Base-by-base conservation (phyloP, 2,888 invertebrate species). In the Mongoloraphidia duomilia region DNA sequence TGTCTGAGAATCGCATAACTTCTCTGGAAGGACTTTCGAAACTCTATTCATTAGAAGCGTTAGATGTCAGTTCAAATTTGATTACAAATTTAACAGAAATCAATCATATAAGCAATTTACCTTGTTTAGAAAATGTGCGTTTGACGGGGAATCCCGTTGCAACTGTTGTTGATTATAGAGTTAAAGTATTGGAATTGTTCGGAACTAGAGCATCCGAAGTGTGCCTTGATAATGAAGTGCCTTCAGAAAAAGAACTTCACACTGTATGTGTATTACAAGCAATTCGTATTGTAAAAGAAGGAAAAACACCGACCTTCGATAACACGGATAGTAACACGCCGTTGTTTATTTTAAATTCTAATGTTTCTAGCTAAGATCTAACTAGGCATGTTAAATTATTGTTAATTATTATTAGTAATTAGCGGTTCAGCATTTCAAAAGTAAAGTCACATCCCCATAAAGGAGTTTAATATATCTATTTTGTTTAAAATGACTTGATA, bases 261-360 rank as follows among this genome's bases (percentile, higher is more conserved):
- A 94, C 90, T 3, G 92, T 94, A 0, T 80, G 90, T 38, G 86
- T 96, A 37, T 69, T 94, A 53, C 85, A 91, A 64, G 96, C 96
- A 1, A 72, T 95, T 52, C 77, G 86, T 57, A 77, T 82, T 43
- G 85, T 86, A 1, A 80, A 80, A 56, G 81, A 82, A 62, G 81
- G 82, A 6, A 80, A 78, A 60, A 74, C 75, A 1, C 77, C 78
- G 0, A 73, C 70, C 51, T 76, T 79, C 52, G 63, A 72, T 49
- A 65, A 74, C 26, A 72, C 71, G 17, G 76, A 71, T 5, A 75
- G 69, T 9, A 43, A 48, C 13, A 13, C 48, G n/a, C 39, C 48
- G 8, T 26, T 48, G 12, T 48, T 48, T 37, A 40, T 48, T 13
- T 35, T 11, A 13, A 48, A 48, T 36, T 17, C 42, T 9, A 10